Evolutionary conservation across 2,797 vertebrate genomes (phyloP).

Genomic region (Pangasius mekongensis): DNA sequence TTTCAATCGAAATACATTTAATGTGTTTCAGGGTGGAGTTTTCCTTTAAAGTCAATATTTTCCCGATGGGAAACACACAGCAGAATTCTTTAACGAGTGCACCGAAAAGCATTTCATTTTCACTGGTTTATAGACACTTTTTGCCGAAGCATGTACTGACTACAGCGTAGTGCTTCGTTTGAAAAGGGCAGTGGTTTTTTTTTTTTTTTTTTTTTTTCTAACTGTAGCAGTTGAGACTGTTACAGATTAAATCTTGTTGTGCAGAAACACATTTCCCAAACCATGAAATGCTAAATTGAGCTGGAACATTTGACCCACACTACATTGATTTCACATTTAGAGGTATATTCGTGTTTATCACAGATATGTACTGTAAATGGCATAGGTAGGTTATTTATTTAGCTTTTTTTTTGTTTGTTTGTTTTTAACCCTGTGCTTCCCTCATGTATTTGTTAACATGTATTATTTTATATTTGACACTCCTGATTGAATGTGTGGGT

Average conservation of each 20-base stretch:
- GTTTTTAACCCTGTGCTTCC: not conserved
- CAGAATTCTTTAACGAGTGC: not conserved
- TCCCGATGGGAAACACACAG: not conserved
- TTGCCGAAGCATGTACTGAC: not conserved
- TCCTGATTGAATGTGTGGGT: not conserved
- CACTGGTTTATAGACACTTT: not conserved
- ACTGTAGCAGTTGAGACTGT: constrained; percentile 3
- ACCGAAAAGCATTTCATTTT: not conserved
- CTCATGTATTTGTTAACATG: not conserved
- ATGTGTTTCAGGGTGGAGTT: not conserved
- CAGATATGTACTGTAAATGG: constrained; percentile 1
- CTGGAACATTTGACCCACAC: not conserved
- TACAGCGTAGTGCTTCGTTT: constrained; percentile 6
- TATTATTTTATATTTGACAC: constrained; percentile 35
- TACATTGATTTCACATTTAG: not conserved
- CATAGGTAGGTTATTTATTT: constrained; percentile 9
- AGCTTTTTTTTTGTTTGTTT: constrained; percentile 1
- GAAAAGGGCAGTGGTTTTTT: not conserved
- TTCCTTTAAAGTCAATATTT: not conserved
- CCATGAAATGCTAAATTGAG: not conserved
- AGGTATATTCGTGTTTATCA: not conserved
- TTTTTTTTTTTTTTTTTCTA: not conserved
- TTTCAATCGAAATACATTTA: not conserved
- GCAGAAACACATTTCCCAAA: not conserved
- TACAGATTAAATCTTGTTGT: not conserved